Percentiles rank a stretch among this genome's conserved stretches.
These are phyloP conservation scores for Sitobion miscanthi DNA, from an alignment of 1,140 invertebrate species.

Conservation along the genomic window DNA sequence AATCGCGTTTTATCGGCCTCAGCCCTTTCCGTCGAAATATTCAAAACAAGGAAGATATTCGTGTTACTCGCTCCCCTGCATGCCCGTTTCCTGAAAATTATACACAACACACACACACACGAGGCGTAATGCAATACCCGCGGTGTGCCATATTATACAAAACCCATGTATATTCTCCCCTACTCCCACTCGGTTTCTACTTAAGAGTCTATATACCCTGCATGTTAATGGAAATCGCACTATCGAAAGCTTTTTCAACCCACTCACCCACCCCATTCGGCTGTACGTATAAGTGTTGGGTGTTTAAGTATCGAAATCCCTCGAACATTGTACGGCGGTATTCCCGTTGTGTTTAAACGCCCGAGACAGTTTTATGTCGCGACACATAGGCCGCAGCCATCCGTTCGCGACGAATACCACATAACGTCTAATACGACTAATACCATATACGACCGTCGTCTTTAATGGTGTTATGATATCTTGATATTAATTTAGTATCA, in stretches of 20 bases:
- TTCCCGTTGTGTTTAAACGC: neutral
- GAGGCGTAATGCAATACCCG: conserved; percentile 14
- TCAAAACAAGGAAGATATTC: conserved; percentile 47
- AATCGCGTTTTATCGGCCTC: conserved; percentile 47
- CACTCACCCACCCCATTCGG: neutral
- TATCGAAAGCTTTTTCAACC: conserved; percentile 50
- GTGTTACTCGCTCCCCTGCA: neutral
- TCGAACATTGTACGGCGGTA: neutral
- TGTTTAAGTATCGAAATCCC: conserved; percentile 37
- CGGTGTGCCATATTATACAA: neutral
- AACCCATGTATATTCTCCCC: conserved; percentile 10
- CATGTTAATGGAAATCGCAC: conserved; percentile 51
- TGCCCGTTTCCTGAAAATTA: neutral
- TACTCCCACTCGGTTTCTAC: neutral
- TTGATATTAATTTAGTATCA: neutral
- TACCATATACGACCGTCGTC: too few relatives aligned
- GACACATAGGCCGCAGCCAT: neutral
- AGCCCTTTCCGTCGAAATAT: conserved; percentile 44
- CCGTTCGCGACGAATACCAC: neutral
- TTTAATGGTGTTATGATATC: neutral
- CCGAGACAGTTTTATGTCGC: conserved; percentile 30
- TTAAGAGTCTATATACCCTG: neutral
- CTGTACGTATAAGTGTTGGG: neutral
- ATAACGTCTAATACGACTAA: too few relatives aligned
- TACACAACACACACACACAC: neutral